Percentiles rank a stretch among this genome's conserved stretches.
Conservation (phyloP, 2,888 invertebrate genomes). For the Belgica antarctica region DNA sequence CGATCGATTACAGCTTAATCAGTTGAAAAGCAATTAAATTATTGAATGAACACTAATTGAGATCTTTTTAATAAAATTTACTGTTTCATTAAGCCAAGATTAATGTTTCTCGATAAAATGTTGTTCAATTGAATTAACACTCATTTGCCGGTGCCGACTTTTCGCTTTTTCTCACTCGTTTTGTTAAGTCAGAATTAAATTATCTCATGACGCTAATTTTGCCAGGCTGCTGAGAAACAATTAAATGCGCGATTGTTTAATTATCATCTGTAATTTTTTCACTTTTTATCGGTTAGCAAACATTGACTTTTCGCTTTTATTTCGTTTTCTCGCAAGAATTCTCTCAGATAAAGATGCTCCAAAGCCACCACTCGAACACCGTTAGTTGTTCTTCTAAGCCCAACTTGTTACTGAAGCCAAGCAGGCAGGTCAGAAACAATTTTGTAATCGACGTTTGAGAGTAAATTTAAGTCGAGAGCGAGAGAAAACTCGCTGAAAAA, state of each 20-base stretch:
- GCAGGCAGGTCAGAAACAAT: not conserved
- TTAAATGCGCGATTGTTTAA: too few species aligned
- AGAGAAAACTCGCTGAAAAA: slow-evolving; percentile 7
- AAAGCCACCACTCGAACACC: too few species aligned
- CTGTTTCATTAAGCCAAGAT: not conserved
- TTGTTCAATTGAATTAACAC: slow-evolving; percentile 6
- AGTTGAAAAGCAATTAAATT: slow-evolving; percentile 12
- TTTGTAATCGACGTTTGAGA: not conserved
- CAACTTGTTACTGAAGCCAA: not conserved
- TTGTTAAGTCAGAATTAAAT: not conserved
- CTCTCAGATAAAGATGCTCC: too few species aligned
- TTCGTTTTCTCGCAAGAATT: too few species aligned
- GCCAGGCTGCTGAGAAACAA: too few species aligned
- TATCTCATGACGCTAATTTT: not conserved
- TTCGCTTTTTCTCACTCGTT: too few species aligned
- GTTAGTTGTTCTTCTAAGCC: not conserved
- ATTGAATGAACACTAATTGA: slow-evolving; percentile 14
- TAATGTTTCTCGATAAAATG: not conserved
- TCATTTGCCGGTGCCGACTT: not conserved
- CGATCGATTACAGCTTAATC: not conserved
- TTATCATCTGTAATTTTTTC: too few species aligned
- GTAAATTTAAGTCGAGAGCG: not conserved
- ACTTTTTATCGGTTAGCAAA: slow-evolving; percentile 1
- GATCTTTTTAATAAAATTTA: slow-evolving; percentile 6
- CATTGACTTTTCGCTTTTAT: not conserved